These are phyloP conservation scores for Hippocampus guttulatus DNA, from an alignment of 2,113 vertebrate genomes.

Conservation along the genomic window DNA sequence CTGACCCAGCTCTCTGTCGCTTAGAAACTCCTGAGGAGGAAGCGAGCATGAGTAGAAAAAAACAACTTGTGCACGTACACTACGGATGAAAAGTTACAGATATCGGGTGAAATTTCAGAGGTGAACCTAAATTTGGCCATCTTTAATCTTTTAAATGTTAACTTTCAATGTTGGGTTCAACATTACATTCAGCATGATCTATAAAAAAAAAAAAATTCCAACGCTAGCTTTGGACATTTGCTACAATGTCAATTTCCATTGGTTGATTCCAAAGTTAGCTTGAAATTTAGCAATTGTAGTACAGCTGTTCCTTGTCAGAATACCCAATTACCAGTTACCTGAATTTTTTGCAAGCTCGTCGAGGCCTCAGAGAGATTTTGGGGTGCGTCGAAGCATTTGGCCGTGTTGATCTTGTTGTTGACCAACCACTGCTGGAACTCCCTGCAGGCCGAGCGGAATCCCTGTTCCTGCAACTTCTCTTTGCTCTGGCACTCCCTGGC, in stretches of 20 bases:
- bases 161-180: too few relatives aligned
- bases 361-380: conserved; percentile 83
- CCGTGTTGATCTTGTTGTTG: conserved; percentile 86
- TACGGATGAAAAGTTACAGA: too few relatives aligned
- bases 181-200: background rate
- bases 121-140: too few relatives aligned
- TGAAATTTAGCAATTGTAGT: background rate
- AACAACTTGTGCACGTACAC: background rate
- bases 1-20: conserved; percentile 84
- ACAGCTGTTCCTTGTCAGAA: background rate
- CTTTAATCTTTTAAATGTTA: too few relatives aligned
- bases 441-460: conserved; percentile 80
- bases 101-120: background rate
- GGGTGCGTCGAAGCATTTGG: conserved; percentile 91
- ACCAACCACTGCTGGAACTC: conserved; percentile 96
- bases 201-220: too few relatives aligned
- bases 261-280: too few relatives aligned
- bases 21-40: conserved; percentile 82
- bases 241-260: too few relatives aligned
- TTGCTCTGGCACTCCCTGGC: conserved; percentile 88
- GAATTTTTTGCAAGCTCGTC: conserved; percentile 84
- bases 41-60: background rate
- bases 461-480: conserved; percentile 87
- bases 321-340: conserved; percentile 69
- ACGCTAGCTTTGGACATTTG: too few relatives aligned